Base-by-base conservation (phyloP, 2,888 invertebrate genomes). In the Hemistola chrysoprasaria region DNA sequence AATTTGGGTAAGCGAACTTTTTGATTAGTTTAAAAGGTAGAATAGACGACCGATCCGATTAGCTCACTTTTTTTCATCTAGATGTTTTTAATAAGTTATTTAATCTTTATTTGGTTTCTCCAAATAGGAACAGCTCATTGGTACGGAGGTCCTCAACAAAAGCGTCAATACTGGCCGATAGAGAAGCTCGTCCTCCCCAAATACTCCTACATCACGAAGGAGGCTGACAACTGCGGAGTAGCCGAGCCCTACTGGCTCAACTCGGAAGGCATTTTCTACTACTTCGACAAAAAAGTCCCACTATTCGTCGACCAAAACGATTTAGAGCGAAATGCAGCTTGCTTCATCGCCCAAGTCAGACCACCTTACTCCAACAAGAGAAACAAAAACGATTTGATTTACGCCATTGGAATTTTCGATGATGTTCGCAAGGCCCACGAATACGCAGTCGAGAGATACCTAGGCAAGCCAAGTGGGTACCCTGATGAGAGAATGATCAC, bases 161-260 rank as follows among this genome's bases (percentile, higher is more conserved):
- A 85, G 45, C 75, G 83, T 0, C 92, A 92, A 53, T 90, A 90
- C 61, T 92, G 92, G 92, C 92, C 92, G 0, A 86, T 92, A 28
- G 91, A 92, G 55, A 82, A 90, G 0, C 69, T 90, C 2, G 70
- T 71, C 0, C 83, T 90, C 2, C 75, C 71, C 0, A 82, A 90
- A 44, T 91, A 90, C 55, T 84, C 92, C 0, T 92, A 91, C 61
- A 66, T 92, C 10, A 88, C 91, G 5, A 91, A 92, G 51, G 90
- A 91, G 48, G 78, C 79, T 0, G 89, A 90, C 55, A 90, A 90
- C 63, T 89, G 90, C 50, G 92, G 85, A 0, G 71, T 92, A 2
- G 87, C 91, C 0, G 92, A 93, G 54, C 90, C 92, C 0, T 92
- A 92, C 64, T 92, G 94, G 93, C 72, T 95, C 0, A 93, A 89